Evolutionary conservation across 2,888 invertebrate genomes (phyloP).

Genomic region (Heliconius charithonia): DNA sequence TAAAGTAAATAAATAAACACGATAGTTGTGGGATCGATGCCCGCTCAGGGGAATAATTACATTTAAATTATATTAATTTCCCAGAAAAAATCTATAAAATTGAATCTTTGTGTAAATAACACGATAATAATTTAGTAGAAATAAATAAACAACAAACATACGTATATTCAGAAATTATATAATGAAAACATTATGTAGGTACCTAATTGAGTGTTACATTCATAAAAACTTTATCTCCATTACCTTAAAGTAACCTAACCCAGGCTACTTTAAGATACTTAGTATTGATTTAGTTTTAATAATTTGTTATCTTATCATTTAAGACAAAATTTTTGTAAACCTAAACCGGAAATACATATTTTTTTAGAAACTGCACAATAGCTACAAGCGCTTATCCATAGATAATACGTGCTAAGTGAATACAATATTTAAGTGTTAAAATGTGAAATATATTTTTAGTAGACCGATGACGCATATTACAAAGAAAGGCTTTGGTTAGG

Average conservation of each 20-base stretch:
- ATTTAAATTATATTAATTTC: too few species aligned
- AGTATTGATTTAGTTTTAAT: neutral
- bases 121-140: neutral
- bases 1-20: neutral
- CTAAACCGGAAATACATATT: constrained; percentile 1
- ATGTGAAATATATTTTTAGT: neutral
- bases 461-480: constrained; percentile 19
- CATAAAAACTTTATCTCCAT: neutral
- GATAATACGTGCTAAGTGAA: constrained; percentile 21
- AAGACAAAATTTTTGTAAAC: neutral
- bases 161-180: neutral
- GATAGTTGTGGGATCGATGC: neutral
- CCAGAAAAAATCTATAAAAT: neutral
- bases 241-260: too few species aligned
- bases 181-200: neutral
- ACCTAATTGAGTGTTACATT: neutral
- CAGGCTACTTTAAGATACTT: neutral
- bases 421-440: neutral
- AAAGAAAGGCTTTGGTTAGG: neutral
- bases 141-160: neutral
- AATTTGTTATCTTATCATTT: neutral
- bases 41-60: too few species aligned
- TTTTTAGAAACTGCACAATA: neutral
- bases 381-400: neutral
- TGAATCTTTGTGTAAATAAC: neutral